Percentiles rank a stretch among this genome's conserved stretches.
Evolutionary conservation across 2,113 vertebrate genomes (phyloP).

Genomic region (Gymnorhina tibicen): DNA sequence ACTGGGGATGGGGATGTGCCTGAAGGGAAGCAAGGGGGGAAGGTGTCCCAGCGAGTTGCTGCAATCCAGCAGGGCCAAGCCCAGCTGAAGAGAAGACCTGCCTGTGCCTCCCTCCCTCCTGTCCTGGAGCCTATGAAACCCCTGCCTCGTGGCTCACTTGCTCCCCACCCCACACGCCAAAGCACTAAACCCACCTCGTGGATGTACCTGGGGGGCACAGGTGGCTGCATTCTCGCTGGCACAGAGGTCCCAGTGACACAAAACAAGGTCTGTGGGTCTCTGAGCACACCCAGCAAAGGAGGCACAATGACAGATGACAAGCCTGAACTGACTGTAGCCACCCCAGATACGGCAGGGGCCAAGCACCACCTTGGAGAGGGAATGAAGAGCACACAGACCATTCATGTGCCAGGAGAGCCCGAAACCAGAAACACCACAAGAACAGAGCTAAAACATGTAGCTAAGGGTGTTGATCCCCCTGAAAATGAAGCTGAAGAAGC

Average conservation of each 20-base stretch:
- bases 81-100: background rate
- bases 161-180: background rate
- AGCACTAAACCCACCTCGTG: background rate
- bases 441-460: background rate
- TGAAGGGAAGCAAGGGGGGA: background rate
- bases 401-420: background rate
- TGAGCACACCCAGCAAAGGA: background rate
- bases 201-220: background rate
- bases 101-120: background rate
- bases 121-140: background rate
- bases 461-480: background rate
- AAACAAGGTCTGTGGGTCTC: background rate
- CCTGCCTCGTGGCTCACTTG: background rate
- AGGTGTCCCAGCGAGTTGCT: slow-evolving; percentile 1
- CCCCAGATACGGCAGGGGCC: background rate
- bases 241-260: background rate
- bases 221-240: background rate
- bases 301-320: background rate
- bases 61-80: background rate
- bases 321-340: background rate
- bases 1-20: background rate
- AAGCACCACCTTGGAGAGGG: background rate
- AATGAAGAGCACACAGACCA: background rate
- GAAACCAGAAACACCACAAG: background rate
- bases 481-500: background rate